Conservation (phyloP, 2,888 invertebrate species). For the Embidobia sp. region DNA sequence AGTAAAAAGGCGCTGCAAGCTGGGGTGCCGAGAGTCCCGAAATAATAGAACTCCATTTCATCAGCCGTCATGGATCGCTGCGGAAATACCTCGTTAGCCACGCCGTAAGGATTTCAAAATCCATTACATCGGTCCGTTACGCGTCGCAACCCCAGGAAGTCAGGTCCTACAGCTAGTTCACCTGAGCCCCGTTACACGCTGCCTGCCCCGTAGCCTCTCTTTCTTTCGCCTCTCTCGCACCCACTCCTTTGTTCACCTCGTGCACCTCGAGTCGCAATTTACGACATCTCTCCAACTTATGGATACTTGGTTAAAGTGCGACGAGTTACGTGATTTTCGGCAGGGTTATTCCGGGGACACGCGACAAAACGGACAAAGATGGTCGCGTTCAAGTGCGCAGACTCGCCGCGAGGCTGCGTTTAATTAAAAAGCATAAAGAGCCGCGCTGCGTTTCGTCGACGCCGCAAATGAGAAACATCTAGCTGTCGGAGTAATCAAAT, state of each 20-base stretch:
- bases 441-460: too few relatives aligned
- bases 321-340: conserved; percentile 30
- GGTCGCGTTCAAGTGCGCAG: conserved; percentile 3
- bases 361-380: too few relatives aligned
- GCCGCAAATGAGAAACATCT: too few relatives aligned
- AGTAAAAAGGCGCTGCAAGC: not conserved
- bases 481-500: too few relatives aligned
- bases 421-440: conserved; percentile 35
- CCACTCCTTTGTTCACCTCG: conserved; percentile 22
- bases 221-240: conserved; percentile 10
- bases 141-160: conserved; percentile 53
- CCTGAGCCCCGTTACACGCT: conserved; percentile 38
- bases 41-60: conserved; percentile 52
- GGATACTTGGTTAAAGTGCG: conserved; percentile 18
- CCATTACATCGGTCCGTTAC: conserved; percentile 67
- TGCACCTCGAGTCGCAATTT: too few relatives aligned
- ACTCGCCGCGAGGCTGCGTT: conserved; percentile 6
- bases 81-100: conserved; percentile 67
- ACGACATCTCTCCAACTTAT: conserved; percentile 44
- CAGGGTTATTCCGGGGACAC: not conserved
- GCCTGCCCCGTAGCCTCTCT: conserved; percentile 26
- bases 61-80: conserved; percentile 46
- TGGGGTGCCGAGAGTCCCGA: conserved; percentile 8
- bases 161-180: conserved; percentile 37
- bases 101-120: conserved; percentile 67